Base-by-base conservation (phyloP, 2,113 vertebrate species). In the Phrynosoma platyrhinos region DNA sequence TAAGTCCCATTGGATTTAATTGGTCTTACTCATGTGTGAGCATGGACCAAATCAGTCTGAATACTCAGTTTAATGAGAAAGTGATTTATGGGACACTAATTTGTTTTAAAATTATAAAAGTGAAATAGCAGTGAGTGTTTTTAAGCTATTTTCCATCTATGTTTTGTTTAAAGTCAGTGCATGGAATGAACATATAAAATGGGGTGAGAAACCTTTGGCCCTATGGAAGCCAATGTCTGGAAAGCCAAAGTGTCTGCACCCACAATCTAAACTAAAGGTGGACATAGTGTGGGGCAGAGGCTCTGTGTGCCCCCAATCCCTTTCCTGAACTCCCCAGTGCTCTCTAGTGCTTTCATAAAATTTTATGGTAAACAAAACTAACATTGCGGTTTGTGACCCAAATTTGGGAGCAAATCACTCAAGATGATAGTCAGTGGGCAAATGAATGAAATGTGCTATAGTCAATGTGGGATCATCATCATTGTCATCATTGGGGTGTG, bases 171-270 rank as follows among this genome's bases (percentile, higher is more conserved):
- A 86, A 1, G 0, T 27, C 55, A 52, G 47, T 87, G 53, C 87
- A 93, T 93, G 85, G 83, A 92, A 82, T 82, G 40, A 91, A 71
- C 85, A 93, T 91, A 79, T 92, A 93, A 81, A 64, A 42, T 2
- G 1, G 0, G 92, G 75, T 84, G 40, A n/a, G 9, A 2, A 74
- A 74, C 13, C n/a, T 32, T 74, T 74, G 9, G 13, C n/a, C 10
- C n/a, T 16, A 3, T 32, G n/a, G n/a, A 71, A 58, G 18, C 14
- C 16, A 30, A 71, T 7, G 30, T 30, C 27, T 71, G 30, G 25
- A 71, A 30, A 25, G 68, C 68, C 27, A 71, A 69, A 27, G 27
- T 12, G 7, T 71, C 27, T 30, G 6, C 9, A 12, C 30, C 9
- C 68, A 30, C 25, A 10, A 30, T 71, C 68, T 71, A 30, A 27